Evolutionary conservation across 64 coral and sea anemone genomes (phyloP).

Genomic region (Exaiptasia diaphana): DNA sequence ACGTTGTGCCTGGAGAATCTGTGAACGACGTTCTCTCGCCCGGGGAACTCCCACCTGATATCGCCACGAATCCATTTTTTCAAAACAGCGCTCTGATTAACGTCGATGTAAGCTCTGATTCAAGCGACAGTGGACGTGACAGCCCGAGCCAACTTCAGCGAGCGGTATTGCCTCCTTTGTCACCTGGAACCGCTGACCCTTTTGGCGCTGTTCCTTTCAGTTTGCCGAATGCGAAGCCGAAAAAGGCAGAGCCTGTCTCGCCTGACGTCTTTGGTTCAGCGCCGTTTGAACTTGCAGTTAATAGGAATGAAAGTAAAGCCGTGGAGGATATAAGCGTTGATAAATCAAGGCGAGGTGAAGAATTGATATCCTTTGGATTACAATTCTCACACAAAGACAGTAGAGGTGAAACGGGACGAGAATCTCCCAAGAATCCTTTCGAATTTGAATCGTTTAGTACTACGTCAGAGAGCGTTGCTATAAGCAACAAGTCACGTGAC

Average conservation of each 20-base stretch:
- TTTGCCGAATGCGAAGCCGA: background rate
- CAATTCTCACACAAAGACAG: background rate
- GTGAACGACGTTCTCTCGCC: too few relatives aligned
- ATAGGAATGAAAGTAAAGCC: background rate
- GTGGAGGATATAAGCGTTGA: background rate
- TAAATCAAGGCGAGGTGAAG: background rate
- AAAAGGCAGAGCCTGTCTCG: background rate
- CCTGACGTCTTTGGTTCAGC: slow-evolving; percentile 38
- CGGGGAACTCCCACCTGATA: background rate
- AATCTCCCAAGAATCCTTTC: slow-evolving; percentile 10
- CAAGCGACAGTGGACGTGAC: slow-evolving; percentile 21
- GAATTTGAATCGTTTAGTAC: background rate
- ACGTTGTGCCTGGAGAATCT: too few relatives aligned
- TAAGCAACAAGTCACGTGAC: background rate
- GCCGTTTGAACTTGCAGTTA: background rate
- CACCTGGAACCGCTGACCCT: slow-evolving; percentile 38
- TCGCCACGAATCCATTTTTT: background rate
- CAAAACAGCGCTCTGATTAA: background rate
- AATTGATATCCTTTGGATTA: too few relatives aligned
- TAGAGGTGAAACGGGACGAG: background rate
- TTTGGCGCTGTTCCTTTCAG: slow-evolving; percentile 49
- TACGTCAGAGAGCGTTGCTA: background rate
- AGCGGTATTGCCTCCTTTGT: slow-evolving; percentile 11
- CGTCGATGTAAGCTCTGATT: background rate
- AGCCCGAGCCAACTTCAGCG: background rate